Conservation (phyloP, 92 coral and sea anemone genomes). For the Galaxea fascicularis region DNA sequence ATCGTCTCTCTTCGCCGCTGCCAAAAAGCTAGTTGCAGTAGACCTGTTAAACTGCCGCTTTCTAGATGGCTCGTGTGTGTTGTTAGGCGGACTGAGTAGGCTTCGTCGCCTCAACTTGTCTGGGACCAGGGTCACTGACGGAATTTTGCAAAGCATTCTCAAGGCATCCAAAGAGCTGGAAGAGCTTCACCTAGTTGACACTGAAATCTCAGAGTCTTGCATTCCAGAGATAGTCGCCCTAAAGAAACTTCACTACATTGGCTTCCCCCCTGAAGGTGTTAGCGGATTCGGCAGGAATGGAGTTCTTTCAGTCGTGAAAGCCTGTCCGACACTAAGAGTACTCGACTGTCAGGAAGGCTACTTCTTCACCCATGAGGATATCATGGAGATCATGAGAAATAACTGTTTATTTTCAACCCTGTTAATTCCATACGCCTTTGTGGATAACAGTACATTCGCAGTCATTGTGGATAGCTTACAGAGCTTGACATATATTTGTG, state of each 20-base stretch:
- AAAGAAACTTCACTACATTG: not conserved
- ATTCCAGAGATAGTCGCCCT: constrained; percentile 23
- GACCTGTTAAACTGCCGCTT: not conserved
- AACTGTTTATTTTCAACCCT: not conserved
- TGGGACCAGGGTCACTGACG: constrained; percentile 19
- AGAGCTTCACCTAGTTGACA: constrained; percentile 17
- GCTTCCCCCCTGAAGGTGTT: constrained; percentile 23
- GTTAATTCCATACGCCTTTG: constrained; percentile 18
- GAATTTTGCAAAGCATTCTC: constrained; percentile 10
- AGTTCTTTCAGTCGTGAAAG: constrained; percentile 4
- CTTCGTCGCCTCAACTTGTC: not conserved
- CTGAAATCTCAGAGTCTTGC: not conserved
- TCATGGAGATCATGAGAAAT: not conserved
- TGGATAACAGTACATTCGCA: not conserved
- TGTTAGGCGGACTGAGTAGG: constrained; percentile 12
- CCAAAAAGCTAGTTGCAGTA: constrained; percentile 3
- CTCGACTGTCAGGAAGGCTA: constrained; percentile 34
- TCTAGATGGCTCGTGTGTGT: constrained; percentile 10
- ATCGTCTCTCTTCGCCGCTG: constrained; percentile 10
- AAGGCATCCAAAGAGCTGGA: not conserved
- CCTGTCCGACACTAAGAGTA: constrained; percentile 1
- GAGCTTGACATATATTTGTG: not conserved
- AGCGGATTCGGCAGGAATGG: constrained; percentile 16
- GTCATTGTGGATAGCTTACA: not conserved
- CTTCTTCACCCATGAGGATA: constrained; percentile 15